These are phyloP conservation scores for Ophraella communa DNA, from an alignment of 2,888 invertebrate species.

Conservation along the genomic window DNA sequence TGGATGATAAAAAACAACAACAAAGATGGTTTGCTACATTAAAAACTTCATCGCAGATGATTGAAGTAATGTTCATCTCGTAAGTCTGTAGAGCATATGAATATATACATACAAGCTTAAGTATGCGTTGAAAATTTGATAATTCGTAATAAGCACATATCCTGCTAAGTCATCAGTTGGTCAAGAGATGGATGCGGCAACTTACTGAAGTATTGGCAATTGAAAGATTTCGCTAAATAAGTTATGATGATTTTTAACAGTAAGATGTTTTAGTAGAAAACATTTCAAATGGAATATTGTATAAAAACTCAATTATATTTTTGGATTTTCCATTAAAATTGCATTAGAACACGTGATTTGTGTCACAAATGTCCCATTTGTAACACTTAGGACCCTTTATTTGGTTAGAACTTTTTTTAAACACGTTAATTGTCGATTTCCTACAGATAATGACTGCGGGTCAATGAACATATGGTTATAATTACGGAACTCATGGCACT, in stretches of 20 bases:
- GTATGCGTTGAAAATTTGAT: constrained; percentile 59
- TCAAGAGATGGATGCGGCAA: background rate
- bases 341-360: background rate
- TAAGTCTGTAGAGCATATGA: constrained; percentile 32
- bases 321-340: no score
- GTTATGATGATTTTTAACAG: background rate
- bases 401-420: background rate
- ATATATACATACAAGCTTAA: constrained; percentile 39
- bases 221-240: constrained; percentile 6
- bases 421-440: constrained; percentile 53
- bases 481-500: constrained; percentile 56
- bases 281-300: no score
- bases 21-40: constrained; percentile 38
- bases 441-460: constrained; percentile 50
- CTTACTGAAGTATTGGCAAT: background rate
- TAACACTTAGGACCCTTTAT: background rate
- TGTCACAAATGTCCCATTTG: background rate
- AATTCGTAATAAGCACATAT: constrained; percentile 57
- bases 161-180: constrained; percentile 42
- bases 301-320: no score
- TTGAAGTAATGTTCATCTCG: constrained; percentile 40
- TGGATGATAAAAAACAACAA: constrained; percentile 27
- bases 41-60: constrained; percentile 43
- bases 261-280: background rate
- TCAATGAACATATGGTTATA: constrained; percentile 58